Conservation (phyloP, 2,888 invertebrate species). For the Lutraria lutraria region DNA sequence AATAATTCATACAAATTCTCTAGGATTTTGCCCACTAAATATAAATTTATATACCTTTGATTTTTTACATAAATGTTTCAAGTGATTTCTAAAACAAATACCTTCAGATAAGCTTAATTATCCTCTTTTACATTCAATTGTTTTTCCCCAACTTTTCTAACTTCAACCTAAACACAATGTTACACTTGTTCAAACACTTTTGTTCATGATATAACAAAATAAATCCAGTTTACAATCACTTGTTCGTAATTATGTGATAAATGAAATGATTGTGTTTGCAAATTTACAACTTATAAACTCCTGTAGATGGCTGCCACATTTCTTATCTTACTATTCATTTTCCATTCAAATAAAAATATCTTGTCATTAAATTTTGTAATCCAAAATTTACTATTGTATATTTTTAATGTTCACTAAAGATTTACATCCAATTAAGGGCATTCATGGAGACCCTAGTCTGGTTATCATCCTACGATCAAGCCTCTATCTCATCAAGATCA, state of each 20-base stretch:
- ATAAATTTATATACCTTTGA: no score
- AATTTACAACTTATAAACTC: constrained; percentile 54
- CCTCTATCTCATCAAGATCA: constrained; percentile 56
- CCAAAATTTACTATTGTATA: constrained; percentile 35
- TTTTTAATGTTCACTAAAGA: constrained; percentile 24
- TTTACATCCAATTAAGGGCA: constrained; percentile 28
- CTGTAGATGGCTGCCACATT: constrained; percentile 37
- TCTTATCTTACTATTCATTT: constrained; percentile 28
- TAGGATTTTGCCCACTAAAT: no score
- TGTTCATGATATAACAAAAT: constrained; percentile 6
- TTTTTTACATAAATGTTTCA: no score
- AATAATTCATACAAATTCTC: no score
- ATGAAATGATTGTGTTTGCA: constrained; percentile 42
- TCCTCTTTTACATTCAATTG: no score
- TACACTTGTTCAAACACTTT: background rate
- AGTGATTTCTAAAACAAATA: no score
- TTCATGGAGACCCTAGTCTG: constrained; percentile 32
- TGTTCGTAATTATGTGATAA: constrained; percentile 20
- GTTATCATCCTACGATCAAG: constrained; percentile 46
- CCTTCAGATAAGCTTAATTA: no score
- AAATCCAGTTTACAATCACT: constrained; percentile 8
- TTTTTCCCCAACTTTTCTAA: no score
- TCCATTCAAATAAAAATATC: constrained; percentile 31
- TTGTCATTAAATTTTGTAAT: constrained; percentile 43
- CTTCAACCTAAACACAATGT: background rate